A percentile compares a stretch with the other conserved stretches of the same genome.
Conservation (phyloP, 2,888 invertebrate species). For the Saturnia japonica region DNA sequence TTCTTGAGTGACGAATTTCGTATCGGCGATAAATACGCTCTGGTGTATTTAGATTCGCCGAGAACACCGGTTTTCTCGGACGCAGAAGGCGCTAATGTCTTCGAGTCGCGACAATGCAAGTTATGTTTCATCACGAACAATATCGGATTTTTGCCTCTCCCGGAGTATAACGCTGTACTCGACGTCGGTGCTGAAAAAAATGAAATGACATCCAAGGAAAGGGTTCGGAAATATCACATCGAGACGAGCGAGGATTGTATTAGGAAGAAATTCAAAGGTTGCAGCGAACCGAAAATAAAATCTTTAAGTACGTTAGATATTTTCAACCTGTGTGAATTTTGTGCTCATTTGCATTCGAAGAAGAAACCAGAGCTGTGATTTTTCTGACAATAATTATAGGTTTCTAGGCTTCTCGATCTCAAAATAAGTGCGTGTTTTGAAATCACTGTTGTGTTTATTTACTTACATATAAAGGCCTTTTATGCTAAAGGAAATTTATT, state of each 20-base stretch:
- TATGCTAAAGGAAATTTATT: no score
- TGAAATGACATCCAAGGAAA: slow-evolving; percentile 46
- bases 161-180: slow-evolving; percentile 58
- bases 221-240: slow-evolving; percentile 48
- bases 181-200: slow-evolving; percentile 38
- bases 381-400: background rate
- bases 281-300: slow-evolving; percentile 49
- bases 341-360: slow-evolving; percentile 25
- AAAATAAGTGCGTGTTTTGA: no score
- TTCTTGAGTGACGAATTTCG: slow-evolving; percentile 53
- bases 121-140: slow-evolving; percentile 61
- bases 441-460: no score
- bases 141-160: slow-evolving; percentile 54
- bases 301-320: slow-evolving; percentile 39
- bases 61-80: slow-evolving; percentile 44
- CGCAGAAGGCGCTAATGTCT: slow-evolving; percentile 51
- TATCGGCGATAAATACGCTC: slow-evolving; percentile 50
- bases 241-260: slow-evolving; percentile 46
- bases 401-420: no score
- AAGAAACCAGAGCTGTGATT: slow-evolving; percentile 19
- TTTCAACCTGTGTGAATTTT: slow-evolving; percentile 33
- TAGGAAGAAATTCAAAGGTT: slow-evolving; percentile 43
- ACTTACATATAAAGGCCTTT: no score
- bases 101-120: slow-evolving; percentile 46
- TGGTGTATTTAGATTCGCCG: slow-evolving; percentile 51